These are phyloP conservation scores for Parnassius mnemosyne DNA, from an alignment of 2,888 invertebrate genomes.

Conservation along the genomic window DNA sequence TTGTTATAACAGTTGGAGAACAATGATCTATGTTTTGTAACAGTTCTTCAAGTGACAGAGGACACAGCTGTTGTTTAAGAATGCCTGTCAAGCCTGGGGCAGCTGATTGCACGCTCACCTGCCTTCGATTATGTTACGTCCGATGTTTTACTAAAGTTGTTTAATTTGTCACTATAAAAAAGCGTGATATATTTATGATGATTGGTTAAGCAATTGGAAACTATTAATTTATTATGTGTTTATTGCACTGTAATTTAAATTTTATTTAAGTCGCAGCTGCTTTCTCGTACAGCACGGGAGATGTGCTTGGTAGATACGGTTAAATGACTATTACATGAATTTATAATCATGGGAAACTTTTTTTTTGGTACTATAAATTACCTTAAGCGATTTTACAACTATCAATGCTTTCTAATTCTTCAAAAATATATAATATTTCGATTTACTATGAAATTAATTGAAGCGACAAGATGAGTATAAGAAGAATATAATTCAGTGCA, in stretches of 20 bases:
- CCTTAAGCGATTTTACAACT: too few relatives aligned
- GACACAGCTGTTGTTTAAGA: conserved; percentile 28
- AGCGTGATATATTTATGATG: conserved; percentile 8
- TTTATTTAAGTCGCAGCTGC: too few relatives aligned
- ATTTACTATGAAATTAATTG: too few relatives aligned
- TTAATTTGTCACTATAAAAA: conserved; percentile 19
- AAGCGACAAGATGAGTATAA: too few relatives aligned
- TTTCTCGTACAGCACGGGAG: too few relatives aligned
- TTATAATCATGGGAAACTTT: neutral
- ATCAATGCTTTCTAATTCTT: too few relatives aligned
- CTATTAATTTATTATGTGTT: conserved; percentile 18
- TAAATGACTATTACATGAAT: neutral
- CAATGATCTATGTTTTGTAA: conserved; percentile 33
- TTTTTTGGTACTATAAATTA: neutral
- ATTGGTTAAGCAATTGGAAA: conserved; percentile 10
- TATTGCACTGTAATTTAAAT: neutral
- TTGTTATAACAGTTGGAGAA: conserved; percentile 28
- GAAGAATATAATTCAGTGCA: too few relatives aligned
- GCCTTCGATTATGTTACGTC: conserved; percentile 6
- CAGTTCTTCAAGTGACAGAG: conserved; percentile 24
- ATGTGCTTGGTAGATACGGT: neutral
- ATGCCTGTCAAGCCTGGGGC: conserved; percentile 20
- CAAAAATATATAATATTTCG: too few relatives aligned
- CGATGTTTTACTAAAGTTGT: conserved; percentile 10
- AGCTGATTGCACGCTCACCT: conserved; percentile 20